Percentiles rank a stretch among this genome's conserved stretches.
phyloP scores from a whole-genome alignment of 92 coral and sea anemone species.

The Porites rus region DNA sequence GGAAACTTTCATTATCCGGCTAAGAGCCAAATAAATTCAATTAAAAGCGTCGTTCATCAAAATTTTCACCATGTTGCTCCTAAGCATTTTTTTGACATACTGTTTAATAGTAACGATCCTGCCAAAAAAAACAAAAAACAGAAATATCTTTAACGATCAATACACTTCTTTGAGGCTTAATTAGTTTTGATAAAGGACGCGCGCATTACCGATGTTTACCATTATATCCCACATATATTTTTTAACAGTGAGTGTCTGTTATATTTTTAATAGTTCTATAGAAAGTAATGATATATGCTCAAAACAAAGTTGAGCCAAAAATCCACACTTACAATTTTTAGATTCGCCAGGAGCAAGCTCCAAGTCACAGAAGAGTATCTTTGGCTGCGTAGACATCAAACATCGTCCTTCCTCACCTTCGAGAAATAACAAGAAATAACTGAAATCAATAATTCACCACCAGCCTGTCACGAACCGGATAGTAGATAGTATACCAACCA shows the following conservation, averaged over 20 bases:
- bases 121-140: neutral
- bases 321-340: constrained; percentile 77
- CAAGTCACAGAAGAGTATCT: constrained; percentile 94
- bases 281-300: no score
- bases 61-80: neutral
- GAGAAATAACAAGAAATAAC: neutral
- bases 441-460: constrained; percentile 33
- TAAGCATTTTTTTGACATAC: neutral
- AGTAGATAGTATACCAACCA: constrained; percentile 46
- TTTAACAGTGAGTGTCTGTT: neutral
- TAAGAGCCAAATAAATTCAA: no score
- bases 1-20: no score
- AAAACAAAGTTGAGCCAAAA: neutral
- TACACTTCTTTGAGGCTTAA: neutral
- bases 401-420: constrained; percentile 97
- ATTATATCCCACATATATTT: neutral
- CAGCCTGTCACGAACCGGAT: neutral
- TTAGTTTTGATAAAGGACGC: neutral
- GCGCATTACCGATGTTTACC: neutral
- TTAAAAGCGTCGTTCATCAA: neutral
- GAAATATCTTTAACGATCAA: neutral
- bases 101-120: neutral
- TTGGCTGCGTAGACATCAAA: constrained; percentile 89
- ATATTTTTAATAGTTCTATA: neutral
- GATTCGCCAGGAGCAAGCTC: constrained; percentile 94